Evolutionary conservation across 2,888 invertebrate species (phyloP).

Genomic region (Marasmarcha lunaedactyla): DNA sequence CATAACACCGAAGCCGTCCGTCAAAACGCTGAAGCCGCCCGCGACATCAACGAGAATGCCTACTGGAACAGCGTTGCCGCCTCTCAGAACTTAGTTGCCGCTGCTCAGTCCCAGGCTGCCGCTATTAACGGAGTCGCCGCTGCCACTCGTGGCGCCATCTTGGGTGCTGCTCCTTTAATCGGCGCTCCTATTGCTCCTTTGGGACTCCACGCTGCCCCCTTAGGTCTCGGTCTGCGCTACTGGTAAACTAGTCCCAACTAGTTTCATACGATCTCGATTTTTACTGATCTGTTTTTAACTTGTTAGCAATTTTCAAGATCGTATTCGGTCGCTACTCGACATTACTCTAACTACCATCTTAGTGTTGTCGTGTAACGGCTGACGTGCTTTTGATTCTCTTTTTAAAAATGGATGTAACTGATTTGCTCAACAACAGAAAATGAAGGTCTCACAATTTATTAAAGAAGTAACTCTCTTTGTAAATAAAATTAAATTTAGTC

Average conservation of each 20-base stretch:
- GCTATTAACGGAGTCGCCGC: conserved; percentile 39
- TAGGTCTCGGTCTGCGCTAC: conserved; percentile 12
- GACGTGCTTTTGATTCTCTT: conserved; percentile 16
- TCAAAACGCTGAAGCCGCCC: conserved; percentile 43
- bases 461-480: conserved; percentile 65
- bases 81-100: conserved; percentile 50
- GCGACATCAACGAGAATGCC: conserved; percentile 52
- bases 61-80: conserved; percentile 57
- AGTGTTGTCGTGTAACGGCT: too few species aligned
- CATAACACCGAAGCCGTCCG: conserved; percentile 48
- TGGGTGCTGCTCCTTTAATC: conserved; percentile 17
- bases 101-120: conserved; percentile 56
- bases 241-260: conserved; percentile 12
- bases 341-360: conserved; percentile 12
- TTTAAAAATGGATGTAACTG: conserved; percentile 16
- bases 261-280: conserved; percentile 14
- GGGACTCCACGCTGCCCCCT: conserved; percentile 17
- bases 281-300: conserved; percentile 3
- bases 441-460: conserved; percentile 39
- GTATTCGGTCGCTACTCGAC: conserved; percentile 2
- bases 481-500: conserved; percentile 32
- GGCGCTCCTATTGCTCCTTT: conserved; percentile 20
- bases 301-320: conserved; percentile 12
- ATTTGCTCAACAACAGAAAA: conserved; percentile 31
- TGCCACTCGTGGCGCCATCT: conserved; percentile 26